Percentiles rank a stretch among this genome's conserved stretches.
Conservation (phyloP, 53 echinoderm and acorn worm genomes). For the Holothuria scabra region DNA sequence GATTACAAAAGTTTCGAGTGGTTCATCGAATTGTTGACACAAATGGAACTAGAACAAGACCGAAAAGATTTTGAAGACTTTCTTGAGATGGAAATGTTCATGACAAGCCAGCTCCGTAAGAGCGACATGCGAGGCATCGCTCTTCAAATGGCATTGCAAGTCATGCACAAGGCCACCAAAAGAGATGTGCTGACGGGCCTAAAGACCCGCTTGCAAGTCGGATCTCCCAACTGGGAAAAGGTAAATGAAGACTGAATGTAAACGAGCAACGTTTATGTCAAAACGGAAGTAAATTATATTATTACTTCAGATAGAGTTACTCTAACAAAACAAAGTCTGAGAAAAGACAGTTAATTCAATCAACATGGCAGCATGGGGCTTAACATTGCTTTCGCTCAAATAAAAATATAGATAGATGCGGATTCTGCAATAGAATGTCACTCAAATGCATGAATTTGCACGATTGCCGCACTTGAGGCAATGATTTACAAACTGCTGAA, state of each 20-base stretch:
- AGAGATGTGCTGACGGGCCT: slow-evolving; percentile 72
- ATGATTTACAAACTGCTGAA: too few species aligned
- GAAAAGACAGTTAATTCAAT: too few species aligned
- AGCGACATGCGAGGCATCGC: slow-evolving; percentile 74
- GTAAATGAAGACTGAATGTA: slow-evolving; percentile 21
- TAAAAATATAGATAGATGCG: too few species aligned
- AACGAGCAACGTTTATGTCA: too few species aligned
- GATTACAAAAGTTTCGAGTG: slow-evolving; percentile 78
- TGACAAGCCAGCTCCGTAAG: slow-evolving; percentile 57
- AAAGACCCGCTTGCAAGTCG: slow-evolving; percentile 64
- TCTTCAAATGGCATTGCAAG: slow-evolving; percentile 77
- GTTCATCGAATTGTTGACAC: slow-evolving; percentile 71
- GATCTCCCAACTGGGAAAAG: slow-evolving; percentile 70
- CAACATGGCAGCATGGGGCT: too few species aligned
- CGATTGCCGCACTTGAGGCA: too few species aligned
- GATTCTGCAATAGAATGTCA: too few species aligned
- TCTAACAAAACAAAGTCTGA: too few species aligned
- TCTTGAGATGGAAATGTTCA: slow-evolving; percentile 75
- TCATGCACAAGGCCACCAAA: slow-evolving; percentile 56
- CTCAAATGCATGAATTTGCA: too few species aligned
- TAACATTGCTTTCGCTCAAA: too few species aligned
- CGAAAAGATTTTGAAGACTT: slow-evolving; percentile 60
- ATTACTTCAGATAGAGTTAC: too few species aligned
- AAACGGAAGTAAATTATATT: too few species aligned
- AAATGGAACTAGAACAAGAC: slow-evolving; percentile 66